phyloP scores from a whole-genome alignment of 2,797 vertebrate species.

The Trematomus bernacchii region DNA sequence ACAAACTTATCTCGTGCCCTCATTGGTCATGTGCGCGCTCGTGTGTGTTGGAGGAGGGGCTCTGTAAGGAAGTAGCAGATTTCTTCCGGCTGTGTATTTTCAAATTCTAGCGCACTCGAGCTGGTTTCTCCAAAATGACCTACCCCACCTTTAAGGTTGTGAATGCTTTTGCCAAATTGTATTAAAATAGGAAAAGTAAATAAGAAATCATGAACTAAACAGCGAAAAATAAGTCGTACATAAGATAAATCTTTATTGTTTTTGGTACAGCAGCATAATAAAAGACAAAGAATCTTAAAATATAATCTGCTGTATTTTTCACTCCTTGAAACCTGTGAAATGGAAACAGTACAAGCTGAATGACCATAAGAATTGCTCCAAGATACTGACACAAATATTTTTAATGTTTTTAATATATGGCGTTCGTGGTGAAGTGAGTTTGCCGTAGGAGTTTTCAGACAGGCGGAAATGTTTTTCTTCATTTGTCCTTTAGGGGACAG shows the following conservation, averaged over 20 bases:
- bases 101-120: no score
- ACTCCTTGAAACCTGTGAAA: slow-evolving; percentile 23
- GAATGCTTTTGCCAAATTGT: slow-evolving; percentile 1
- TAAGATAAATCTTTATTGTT: no score
- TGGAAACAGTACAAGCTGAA: slow-evolving; percentile 12
- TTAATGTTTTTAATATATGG: background rate
- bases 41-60: no score
- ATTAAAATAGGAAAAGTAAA: background rate
- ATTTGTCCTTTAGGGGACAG: slow-evolving; percentile 48
- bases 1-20: no score
- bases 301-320: slow-evolving; percentile 2
- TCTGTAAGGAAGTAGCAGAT: no score
- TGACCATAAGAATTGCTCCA: background rate
- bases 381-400: background rate
- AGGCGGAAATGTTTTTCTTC: slow-evolving; percentile 32
- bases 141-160: no score
- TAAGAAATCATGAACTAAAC: background rate
- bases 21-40: no score
- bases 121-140: no score
- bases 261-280: no score
- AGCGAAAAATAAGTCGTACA: background rate
- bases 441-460: slow-evolving; percentile 53
- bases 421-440: background rate
- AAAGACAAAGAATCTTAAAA: background rate
- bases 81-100: no score